Percentiles rank a stretch among this genome's conserved stretches.
These are phyloP conservation scores for Pogonognathellus flavescens DNA, from an alignment of 1,140 invertebrate genomes.

Conservation along the genomic window DNA sequence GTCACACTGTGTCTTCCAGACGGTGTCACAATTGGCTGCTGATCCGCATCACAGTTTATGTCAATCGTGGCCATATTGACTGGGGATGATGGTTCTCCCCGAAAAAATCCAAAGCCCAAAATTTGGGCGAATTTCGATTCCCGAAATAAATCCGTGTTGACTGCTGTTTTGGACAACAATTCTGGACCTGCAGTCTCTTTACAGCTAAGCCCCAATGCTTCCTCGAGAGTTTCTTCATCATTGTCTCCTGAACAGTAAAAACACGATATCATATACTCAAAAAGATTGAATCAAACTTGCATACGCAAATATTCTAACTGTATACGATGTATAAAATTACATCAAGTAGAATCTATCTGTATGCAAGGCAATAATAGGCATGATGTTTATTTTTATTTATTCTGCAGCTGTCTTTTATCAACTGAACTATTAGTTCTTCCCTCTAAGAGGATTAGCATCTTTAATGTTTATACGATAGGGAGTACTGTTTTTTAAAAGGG, in stretches of 20 bases:
- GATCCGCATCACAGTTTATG: conserved; percentile 9
- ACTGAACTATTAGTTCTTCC: too few relatives aligned
- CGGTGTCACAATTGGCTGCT: neutral
- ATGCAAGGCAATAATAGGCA: too few relatives aligned
- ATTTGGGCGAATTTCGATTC: conserved; percentile 63
- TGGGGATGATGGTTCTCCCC: conserved; percentile 42
- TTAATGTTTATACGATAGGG: too few relatives aligned
- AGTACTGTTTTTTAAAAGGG: too few relatives aligned
- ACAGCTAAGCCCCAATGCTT: conserved; percentile 43
- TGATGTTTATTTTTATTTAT: too few relatives aligned
- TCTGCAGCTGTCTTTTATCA: too few relatives aligned
- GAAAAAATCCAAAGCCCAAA: conserved; percentile 59
- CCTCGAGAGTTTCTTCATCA: conserved; percentile 55
- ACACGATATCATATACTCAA: too few relatives aligned
- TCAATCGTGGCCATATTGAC: conserved; percentile 60
- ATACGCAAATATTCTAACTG: too few relatives aligned
- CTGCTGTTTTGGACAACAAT: conserved; percentile 8
- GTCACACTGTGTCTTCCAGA: neutral
- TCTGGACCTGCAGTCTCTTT: conserved; percentile 37
- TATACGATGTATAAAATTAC: too few relatives aligned
- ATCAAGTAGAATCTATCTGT: too few relatives aligned
- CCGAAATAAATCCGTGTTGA: conserved; percentile 40
- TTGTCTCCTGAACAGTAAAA: neutral
- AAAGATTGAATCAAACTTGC: too few relatives aligned
- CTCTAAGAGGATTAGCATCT: too few relatives aligned